phyloP scores from a whole-genome alignment of 2,888 invertebrate genomes.

The Brachyptera putata region DNA sequence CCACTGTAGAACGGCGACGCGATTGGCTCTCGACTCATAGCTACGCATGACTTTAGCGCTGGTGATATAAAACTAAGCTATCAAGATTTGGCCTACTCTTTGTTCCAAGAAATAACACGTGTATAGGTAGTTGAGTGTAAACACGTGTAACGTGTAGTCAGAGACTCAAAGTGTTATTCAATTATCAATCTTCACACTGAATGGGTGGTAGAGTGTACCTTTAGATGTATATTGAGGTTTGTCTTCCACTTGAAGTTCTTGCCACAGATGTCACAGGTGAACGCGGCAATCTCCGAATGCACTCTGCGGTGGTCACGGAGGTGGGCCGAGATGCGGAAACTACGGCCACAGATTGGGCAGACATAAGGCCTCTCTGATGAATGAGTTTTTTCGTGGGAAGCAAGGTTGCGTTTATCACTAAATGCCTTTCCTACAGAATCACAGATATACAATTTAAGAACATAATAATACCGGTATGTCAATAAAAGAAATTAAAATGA shows the following conservation, averaged over 20 bases:
- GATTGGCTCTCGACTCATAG: too few species aligned
- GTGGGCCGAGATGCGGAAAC: slow-evolving; percentile 41
- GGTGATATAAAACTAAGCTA: too few species aligned
- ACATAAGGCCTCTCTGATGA: slow-evolving; percentile 37
- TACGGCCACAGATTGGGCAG: slow-evolving; percentile 41
- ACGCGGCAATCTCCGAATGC: slow-evolving; percentile 39
- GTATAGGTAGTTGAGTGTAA: too few species aligned
- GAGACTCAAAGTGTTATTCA: too few species aligned
- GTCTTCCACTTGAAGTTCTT: slow-evolving; percentile 43
- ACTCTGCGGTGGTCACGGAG: slow-evolving; percentile 41
- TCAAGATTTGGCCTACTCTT: too few species aligned
- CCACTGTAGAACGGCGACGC: too few species aligned
- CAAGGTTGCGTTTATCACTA: slow-evolving; percentile 44
- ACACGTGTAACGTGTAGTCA: too few species aligned
- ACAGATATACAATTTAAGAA: not conserved
- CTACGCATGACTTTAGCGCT: too few species aligned
- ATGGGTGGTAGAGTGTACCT: slow-evolving; percentile 35
- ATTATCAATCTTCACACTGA: too few species aligned
- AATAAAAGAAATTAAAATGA: too few species aligned
- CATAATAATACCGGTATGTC: too few species aligned
- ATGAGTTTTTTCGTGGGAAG: slow-evolving; percentile 43
- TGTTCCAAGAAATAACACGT: too few species aligned
- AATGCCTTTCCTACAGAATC: slow-evolving; percentile 38
- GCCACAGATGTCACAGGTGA: slow-evolving; percentile 40
- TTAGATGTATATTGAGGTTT: slow-evolving; percentile 41